phyloP scores from a whole-genome alignment of 2,113 vertebrate species.

The Glareola pratincola region DNA sequence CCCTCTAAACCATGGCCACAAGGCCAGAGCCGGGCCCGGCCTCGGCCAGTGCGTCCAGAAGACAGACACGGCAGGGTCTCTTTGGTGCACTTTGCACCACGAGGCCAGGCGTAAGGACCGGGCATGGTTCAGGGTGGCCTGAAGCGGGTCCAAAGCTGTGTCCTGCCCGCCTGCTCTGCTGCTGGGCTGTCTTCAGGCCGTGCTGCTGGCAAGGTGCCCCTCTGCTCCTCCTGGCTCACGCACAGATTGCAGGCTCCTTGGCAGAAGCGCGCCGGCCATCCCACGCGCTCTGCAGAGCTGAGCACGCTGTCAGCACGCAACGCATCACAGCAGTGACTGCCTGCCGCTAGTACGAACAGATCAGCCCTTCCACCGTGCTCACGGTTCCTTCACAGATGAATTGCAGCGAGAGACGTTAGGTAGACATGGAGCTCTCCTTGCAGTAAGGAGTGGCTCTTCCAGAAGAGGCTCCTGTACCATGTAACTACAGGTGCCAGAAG shows the following conservation, averaged over 20 bases:
- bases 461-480: not conserved
- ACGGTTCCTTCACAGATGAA: not conserved
- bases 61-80: not conserved
- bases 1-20: not conserved
- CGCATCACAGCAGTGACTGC: not conserved
- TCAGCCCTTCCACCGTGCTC: not conserved
- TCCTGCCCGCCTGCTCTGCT: not conserved
- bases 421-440: not conserved
- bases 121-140: not conserved
- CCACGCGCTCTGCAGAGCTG: not conserved
- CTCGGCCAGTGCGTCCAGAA: rapidly evolving
- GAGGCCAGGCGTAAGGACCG: not conserved
- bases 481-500: not conserved
- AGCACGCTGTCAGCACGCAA: not conserved
- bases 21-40: no score
- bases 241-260: not conserved
- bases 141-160: rapidly evolving
- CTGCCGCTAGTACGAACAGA: not conserved
- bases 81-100: not conserved
- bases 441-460: not conserved
- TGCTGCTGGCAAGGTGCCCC: constrained; percentile 13
- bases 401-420: not conserved
- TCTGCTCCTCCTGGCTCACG: not conserved
- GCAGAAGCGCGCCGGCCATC: not conserved
- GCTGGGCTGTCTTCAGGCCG: not conserved